These are phyloP conservation scores for Drosophila koepferae DNA, from an alignment of 2,888 invertebrate species.

Conservation along the genomic window DNA sequence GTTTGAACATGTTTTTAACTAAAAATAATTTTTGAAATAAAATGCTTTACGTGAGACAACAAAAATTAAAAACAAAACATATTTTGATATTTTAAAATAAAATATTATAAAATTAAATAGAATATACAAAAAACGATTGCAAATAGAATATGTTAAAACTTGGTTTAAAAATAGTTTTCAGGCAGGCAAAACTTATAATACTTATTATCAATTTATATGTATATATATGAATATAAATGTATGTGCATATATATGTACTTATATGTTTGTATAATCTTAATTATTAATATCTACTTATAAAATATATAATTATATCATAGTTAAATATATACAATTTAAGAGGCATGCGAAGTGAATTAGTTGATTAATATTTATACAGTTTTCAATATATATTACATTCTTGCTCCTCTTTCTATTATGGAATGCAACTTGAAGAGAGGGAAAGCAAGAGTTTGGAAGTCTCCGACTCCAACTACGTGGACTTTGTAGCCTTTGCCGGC, in stretches of 20 bases:
- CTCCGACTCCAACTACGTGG: constrained; percentile 46
- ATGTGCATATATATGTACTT: not conserved
- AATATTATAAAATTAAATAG: not conserved
- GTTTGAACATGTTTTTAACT: not conserved
- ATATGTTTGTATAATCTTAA: not conserved
- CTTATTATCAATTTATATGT: not conserved
- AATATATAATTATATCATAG: not conserved
- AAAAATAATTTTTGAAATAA: not conserved
- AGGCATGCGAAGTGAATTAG: not conserved
- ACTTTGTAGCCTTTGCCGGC: constrained; percentile 57
- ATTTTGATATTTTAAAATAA: not conserved
- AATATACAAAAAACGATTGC: not conserved
- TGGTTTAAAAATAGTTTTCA: not conserved
- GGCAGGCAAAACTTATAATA: not conserved
- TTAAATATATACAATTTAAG: not conserved
- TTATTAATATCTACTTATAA: not conserved
- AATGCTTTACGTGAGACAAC: not conserved
- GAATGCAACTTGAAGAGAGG: constrained; percentile 47
- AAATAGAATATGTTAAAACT: not conserved
- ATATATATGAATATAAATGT: not conserved
- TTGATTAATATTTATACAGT: constrained; percentile 10
- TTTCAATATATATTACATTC: not conserved
- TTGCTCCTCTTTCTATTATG: constrained; percentile 10
- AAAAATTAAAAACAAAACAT: not conserved
- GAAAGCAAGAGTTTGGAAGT: not conserved